Evolutionary conservation across 2,888 invertebrate genomes (phyloP), one percentile per base, ranked within the genome.

Genomic region (Cerceris rybyensis): DNA sequence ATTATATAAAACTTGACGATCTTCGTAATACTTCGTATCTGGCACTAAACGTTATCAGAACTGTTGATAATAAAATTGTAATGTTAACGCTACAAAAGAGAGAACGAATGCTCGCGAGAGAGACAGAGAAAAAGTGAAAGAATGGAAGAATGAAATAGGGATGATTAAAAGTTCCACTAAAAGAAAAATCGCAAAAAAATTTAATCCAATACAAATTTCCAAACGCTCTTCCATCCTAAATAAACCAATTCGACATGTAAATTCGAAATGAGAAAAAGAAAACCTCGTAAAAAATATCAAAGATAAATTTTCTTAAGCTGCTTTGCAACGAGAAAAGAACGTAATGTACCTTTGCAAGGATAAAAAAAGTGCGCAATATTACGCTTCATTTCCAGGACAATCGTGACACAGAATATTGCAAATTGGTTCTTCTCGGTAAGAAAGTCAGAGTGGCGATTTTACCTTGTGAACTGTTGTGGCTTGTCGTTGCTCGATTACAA

Each of bases 321-420:
- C 28, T 28, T 28, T 28, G 28, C 28, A 28, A 4, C 28, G 28
- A 28, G 28, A 28, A 28, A 28, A 28, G 28, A 28, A 28, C 28
- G 28, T 28, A 28, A 28, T 28, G 28, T 28, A 28, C 28, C 28
- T 28, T 28, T 28, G 28, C 28, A 4, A 28, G 28, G 1, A 28
- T 28, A 6, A 46, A 46, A 46, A 46, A 46, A 46, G 6, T 1
- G 9, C 6, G 46, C 2, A 46, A 46, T 1, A 28, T 28, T 28
- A 28, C 28, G 28, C 28, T 28, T 28, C 28, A 4, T 28, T 28
- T 46, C 46, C 8, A 13, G 46, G 42, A 49, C 50, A 43, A 39
- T 52, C 7, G 59, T 58, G 16, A 54, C 52, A 65, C 60, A 49
- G 61, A 71, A 46, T 66, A 75, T 75, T 71, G 71, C 57, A 41